These are phyloP conservation scores for Atherinomorus stipes DNA, from an alignment of 2,113 vertebrate genomes.

Conservation along the genomic window DNA sequence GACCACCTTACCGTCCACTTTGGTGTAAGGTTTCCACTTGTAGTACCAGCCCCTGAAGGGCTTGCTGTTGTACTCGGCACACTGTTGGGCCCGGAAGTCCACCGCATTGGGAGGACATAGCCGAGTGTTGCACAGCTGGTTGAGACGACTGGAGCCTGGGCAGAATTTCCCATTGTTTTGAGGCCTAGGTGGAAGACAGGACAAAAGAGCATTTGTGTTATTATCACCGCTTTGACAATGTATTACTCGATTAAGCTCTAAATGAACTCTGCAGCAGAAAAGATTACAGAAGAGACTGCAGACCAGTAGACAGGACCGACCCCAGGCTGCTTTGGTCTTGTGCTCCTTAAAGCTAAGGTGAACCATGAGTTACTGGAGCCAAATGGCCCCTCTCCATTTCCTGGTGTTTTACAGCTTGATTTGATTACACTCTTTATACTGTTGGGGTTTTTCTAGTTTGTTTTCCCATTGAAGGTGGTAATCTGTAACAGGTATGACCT, in stretches of 20 bases:
- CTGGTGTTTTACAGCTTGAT: neutral
- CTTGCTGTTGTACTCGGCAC: slow-evolving; percentile 96
- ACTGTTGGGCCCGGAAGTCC: slow-evolving; percentile 95
- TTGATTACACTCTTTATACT: neutral
- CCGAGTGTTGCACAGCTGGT: slow-evolving; percentile 90
- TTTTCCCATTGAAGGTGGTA: too few species aligned
- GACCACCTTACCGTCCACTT: slow-evolving; percentile 90
- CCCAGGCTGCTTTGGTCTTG: neutral
- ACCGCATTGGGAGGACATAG: slow-evolving; percentile 81
- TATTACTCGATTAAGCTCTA: neutral
- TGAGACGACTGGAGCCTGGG: slow-evolving; percentile 87
- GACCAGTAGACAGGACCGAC: neutral
- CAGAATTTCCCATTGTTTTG: slow-evolving; percentile 95
- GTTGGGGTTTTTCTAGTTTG: too few species aligned
- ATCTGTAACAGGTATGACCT: too few species aligned
- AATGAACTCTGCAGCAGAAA: neutral
- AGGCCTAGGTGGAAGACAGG: slow-evolving; percentile 81
- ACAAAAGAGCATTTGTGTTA: slow-evolving; percentile 5
- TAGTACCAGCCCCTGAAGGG: slow-evolving; percentile 99
- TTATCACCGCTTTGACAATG: neutral
- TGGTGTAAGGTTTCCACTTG: slow-evolving; percentile 98
- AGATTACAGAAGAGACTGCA: neutral
- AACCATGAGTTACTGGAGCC: neutral
- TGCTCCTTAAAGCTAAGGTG: fast-evolving
- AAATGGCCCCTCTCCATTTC: neutral